Conservation (phyloP, 2,797 vertebrate species). For the Sebastes matsubarae region DNA sequence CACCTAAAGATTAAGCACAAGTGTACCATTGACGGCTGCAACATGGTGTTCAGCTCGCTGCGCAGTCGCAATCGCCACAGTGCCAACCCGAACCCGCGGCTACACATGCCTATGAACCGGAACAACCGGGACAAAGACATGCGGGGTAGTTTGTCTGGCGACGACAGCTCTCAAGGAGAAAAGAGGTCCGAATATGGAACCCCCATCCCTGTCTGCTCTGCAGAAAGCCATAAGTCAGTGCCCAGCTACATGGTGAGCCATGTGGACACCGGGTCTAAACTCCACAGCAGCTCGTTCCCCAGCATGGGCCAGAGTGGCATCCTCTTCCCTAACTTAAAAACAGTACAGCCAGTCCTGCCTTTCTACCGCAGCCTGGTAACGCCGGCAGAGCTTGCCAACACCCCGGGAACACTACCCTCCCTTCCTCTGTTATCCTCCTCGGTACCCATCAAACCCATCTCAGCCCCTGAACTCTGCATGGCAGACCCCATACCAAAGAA, state of each 20-base stretch:
- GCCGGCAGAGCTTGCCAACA: conserved; percentile 94
- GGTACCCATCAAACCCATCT: conserved; percentile 83
- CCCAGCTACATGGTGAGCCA: conserved; percentile 84
- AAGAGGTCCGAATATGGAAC: conserved; percentile 80
- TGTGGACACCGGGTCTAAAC: conserved; percentile 82
- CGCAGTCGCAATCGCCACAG: conserved; percentile 97
- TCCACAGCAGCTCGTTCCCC: conserved; percentile 83
- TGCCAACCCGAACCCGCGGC: conserved; percentile 96
- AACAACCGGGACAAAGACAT: conserved; percentile 97
- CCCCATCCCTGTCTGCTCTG: conserved; percentile 70
- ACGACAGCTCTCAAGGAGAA: conserved; percentile 79
- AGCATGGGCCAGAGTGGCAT: conserved; percentile 89
- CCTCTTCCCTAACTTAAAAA: conserved; percentile 95
- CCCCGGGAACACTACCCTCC: conserved; percentile 91
- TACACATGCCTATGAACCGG: conserved; percentile 98
- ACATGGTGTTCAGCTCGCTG: conserved; percentile 98
- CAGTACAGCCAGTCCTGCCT: conserved; percentile 95
- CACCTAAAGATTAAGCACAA: conserved; percentile 99
- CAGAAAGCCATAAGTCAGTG: conserved; percentile 82
- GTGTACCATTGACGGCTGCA: conserved; percentile 97
- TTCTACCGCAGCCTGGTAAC: conserved; percentile 95
- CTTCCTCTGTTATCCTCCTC: conserved; percentile 92
- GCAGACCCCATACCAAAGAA: conserved; percentile 93
- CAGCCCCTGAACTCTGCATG: conserved; percentile 73
- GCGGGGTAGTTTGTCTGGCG: conserved; percentile 81